Conservation (phyloP, 2,888 invertebrate species). For the Rhingia rostrata region DNA sequence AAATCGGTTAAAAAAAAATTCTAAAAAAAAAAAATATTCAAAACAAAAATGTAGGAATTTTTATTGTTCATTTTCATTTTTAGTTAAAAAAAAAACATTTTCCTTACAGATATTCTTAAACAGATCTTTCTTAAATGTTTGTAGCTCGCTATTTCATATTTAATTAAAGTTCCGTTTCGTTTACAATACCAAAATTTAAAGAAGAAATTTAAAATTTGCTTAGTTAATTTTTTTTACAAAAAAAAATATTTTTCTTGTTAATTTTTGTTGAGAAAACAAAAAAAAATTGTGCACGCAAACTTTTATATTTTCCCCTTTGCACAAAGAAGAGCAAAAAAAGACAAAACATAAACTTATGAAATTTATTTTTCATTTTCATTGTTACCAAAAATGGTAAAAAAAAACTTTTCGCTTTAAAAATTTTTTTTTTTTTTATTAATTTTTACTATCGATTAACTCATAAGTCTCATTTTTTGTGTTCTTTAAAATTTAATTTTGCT, state of each 20-base stretch:
- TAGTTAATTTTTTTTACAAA: constrained; percentile 60
- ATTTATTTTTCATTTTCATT: constrained; percentile 45
- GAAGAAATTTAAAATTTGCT: constrained; percentile 58
- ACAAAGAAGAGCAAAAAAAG: constrained; percentile 59
- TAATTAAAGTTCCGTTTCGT: constrained; percentile 66
- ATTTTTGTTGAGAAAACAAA: constrained; percentile 24
- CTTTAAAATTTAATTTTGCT: constrained; percentile 42
- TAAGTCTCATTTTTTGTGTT: constrained; percentile 48
- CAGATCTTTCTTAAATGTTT: constrained; percentile 65
- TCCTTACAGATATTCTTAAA: constrained; percentile 14
- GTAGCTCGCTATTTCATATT: constrained; percentile 74
- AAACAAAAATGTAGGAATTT: neutral
- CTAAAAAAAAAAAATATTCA: neutral
- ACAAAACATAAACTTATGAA: neutral
- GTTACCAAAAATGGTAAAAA: constrained; percentile 32
- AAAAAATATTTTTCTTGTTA: constrained; percentile 58
- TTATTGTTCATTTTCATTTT: constrained; percentile 43
- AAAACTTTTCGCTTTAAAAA: constrained; percentile 31
- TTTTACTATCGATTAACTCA: constrained; percentile 34
- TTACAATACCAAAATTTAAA: constrained; percentile 46
- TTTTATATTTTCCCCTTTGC: constrained; percentile 69
- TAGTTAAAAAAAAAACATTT: neutral
- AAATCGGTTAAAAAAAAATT: constrained; percentile 12
- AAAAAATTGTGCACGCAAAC: constrained; percentile 70
- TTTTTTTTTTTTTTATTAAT: constrained; percentile 18